Evolutionary conservation across 1,140 invertebrate genomes (phyloP), one percentile per base, ranked within the genome.

Genomic region (Acromyrmex charruanus): DNA sequence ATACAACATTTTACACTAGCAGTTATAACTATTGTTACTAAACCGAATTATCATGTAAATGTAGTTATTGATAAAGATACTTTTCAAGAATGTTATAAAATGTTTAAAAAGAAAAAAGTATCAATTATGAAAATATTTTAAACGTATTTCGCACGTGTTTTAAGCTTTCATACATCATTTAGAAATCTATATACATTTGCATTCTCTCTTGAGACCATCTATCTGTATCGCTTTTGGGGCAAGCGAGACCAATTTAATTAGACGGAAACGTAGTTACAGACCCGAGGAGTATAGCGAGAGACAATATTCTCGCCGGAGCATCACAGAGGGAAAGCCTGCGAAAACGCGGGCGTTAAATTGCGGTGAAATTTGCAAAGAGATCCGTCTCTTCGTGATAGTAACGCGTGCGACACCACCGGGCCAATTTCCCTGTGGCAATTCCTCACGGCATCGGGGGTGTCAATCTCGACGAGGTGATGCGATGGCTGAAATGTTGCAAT

Each of bases 191-290:
- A 35, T 44, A 35, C 44, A 69, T 69, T 69, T 69, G 12, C 18
- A 66, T 66, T 77, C 35, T 55, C 69, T 63, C 55, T 79, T 79
- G 61, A 3, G 31, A 10, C 63, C 18, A 66, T 35, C 63, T 66
- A 65, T 68, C 75, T 81, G 25, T 63, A 65, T 86, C 63, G 77
- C 28, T 80, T 65, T 72, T 68, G 66, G 2, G 35, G 2, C 44
- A 49, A 51, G 81, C 66, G 65, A 71, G 53, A 51, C 31, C 18
- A 59, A 87, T 87, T 87, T 84, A 87, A 87, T 87, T 87, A 87
- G 68, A 85, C 58, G 66, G 16, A 84, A 87, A 87, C 9, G 18
- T 66, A 66, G 31, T 66, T 84, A 66, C 53, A 51, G 58, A 28
- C 63, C 44, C 18, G 53, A 44, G 77, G 65, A 49, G 66, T 63